Evolutionary conservation across 2,888 invertebrate genomes (phyloP), one percentile per base, ranked within the genome.

Genomic region (Notodonta ziczac): DNA sequence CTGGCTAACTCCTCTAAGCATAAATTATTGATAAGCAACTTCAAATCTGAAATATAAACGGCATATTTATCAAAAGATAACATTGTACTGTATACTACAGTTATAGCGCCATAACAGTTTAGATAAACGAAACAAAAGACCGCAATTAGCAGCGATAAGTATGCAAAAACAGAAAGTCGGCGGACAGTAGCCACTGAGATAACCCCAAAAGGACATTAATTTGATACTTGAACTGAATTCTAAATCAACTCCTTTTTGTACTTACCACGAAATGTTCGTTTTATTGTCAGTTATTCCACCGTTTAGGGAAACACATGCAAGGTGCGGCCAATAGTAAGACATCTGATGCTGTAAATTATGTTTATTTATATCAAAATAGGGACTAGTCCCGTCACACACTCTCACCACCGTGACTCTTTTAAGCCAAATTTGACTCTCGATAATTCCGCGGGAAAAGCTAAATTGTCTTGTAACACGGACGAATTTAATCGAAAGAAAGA

Each of bases 191-290:
- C 66, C 51, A 57, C 12, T 57, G 60, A 70, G 63, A 70, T 75
- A 69, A 66, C 69, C 67, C 56, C 69, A 69, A 65, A 70, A 73
- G 70, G 67, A 75, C 53, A 67, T 60, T 69, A 69, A 74, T 73
- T 66, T 67, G 59, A 59, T 73, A 66, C 66, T 62, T 67, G 60
- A 66, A 61, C 63, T 67, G 67, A 75, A 70, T 75, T 67, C 53
- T 65, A 62, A 70, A 69, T 46, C 50, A n/a, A 9, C 16, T 16
- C 16, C 16, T 16, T 9, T 3, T 16, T 16, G 16, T 16, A 16
- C n/a, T n/a, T n/a, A n/a, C 8, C 9, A 9, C 7, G n/a, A 50
- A 7, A 14, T n/a, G 10, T 51, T 24, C 24, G 7, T 66, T 65
- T 56, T 57, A 56, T 57, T 58, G 56, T 12, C 42, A 42, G 35